Conservation (phyloP, 2,888 invertebrate species). For the Apoda limacodes region DNA sequence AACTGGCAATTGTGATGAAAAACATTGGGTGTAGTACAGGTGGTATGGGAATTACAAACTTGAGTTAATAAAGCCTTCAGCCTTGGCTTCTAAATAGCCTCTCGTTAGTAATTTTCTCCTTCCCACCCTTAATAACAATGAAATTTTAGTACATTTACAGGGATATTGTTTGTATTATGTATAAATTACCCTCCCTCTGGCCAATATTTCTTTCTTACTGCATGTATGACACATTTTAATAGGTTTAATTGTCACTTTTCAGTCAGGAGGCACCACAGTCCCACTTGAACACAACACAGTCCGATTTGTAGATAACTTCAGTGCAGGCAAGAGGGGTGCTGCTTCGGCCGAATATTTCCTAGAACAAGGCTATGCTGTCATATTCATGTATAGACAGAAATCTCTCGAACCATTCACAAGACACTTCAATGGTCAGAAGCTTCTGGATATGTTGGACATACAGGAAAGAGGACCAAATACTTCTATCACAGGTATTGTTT, state of each 20-base stretch:
- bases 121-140: no score
- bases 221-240: neutral
- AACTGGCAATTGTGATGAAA: no score
- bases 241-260: no score
- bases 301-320: constrained; percentile 98
- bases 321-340: constrained; percentile 95
- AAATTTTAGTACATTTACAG: no score
- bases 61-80: no score
- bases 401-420: constrained; percentile 92
- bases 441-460: constrained; percentile 82
- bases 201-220: constrained; percentile 2
- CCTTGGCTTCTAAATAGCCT: no score
- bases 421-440: constrained; percentile 83
- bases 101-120: no score
- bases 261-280: constrained; percentile 97
- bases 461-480: constrained; percentile 73
- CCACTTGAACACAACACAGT: constrained; percentile 98
- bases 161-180: no score
- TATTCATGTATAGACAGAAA: constrained; percentile 92
- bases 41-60: no score
- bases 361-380: constrained; percentile 84
- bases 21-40: no score
- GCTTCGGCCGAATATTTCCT: constrained; percentile 97
- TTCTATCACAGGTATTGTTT: constrained; percentile 75
- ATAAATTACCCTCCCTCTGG: neutral